Evolutionary conservation across 2,113 vertebrate genomes (phyloP), one percentile per base, ranked within the genome.

Genomic region (Ceratotherium simum): DNA sequence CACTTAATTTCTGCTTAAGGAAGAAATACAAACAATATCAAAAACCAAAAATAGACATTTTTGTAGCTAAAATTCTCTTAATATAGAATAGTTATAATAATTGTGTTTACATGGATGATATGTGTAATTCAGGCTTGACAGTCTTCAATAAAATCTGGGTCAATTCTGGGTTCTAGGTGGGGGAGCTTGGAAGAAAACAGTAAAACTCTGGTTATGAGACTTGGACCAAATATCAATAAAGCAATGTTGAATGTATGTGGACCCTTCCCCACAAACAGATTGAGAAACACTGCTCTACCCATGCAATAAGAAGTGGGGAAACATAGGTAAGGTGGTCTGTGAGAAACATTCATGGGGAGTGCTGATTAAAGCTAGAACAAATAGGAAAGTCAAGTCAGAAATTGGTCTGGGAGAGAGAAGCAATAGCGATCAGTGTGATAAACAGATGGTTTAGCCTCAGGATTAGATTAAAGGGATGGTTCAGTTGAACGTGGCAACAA

Each of bases 391-490:
- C 80, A 18, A 18, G 21, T 2, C 14, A 1, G 13, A 6, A 0
- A 2, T 14, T 18, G 20, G 6, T 21, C 11, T 11, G 5, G 12
- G 8, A 14, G 16, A 21, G 2, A 56, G 10, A 65, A 21, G 11
- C 48, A 2, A 18, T 4, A 29, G 13, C 0, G 7, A 33, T 3
- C 6, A 1, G 0, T 10, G 51, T 18, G 16, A 46, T 1, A 1
- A 11, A 39, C 25, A 62, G 39, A 62, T 12, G 16, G 4, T 0
- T 33, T 20, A 69, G 29, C 29, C 6, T 10, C 9, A 0, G 25
- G 33, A 8, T 3, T 14, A 18, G 1, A 21, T 33, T 25, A 42
- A 79, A 79, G 1, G 14, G 1, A 33, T 31, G 14, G 3, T 8
- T 83, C 11, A 10, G 1, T 2, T 81, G 23, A 58, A 62, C 8